phyloP scores from a whole-genome alignment of 2,113 vertebrate genomes.

The Cheilinus undulatus region DNA sequence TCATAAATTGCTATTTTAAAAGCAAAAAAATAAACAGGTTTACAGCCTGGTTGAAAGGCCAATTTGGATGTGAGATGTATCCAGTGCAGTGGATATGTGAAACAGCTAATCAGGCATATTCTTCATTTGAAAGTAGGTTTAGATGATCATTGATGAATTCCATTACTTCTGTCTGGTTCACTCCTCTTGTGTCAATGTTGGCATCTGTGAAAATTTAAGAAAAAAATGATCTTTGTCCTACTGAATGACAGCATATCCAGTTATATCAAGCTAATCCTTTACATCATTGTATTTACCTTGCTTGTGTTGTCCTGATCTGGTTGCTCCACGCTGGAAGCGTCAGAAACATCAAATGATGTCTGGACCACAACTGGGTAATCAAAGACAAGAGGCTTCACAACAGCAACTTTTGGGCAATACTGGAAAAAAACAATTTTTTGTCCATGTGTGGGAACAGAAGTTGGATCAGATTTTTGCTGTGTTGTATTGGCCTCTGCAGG shows the following conservation, averaged over 20 bases:
- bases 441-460: not conserved
- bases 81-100: too few relatives aligned
- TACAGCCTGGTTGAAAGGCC: too few relatives aligned
- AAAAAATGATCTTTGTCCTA: not conserved
- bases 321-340: not conserved
- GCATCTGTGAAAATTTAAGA: constrained; percentile 7
- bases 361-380: constrained; percentile 20
- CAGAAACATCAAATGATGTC: not conserved
- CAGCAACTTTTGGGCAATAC: constrained; percentile 12
- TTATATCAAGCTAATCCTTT: not conserved
- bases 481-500: not conserved
- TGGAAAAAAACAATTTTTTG: constrained; percentile 15
- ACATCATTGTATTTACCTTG: constrained; percentile 4
- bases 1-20: too few relatives aligned
- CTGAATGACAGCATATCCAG: not conserved
- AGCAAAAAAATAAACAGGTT: too few relatives aligned
- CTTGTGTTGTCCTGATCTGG: not conserved
- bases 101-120: too few relatives aligned
- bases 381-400: constrained; percentile 23
- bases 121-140: not conserved
- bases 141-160: not conserved
- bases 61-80: too few relatives aligned
- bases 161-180: not conserved
- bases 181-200: too few relatives aligned
- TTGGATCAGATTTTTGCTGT: not conserved